Conservation (phyloP, 1,140 invertebrate species). For the Dinothrombium tinctorium region DNA sequence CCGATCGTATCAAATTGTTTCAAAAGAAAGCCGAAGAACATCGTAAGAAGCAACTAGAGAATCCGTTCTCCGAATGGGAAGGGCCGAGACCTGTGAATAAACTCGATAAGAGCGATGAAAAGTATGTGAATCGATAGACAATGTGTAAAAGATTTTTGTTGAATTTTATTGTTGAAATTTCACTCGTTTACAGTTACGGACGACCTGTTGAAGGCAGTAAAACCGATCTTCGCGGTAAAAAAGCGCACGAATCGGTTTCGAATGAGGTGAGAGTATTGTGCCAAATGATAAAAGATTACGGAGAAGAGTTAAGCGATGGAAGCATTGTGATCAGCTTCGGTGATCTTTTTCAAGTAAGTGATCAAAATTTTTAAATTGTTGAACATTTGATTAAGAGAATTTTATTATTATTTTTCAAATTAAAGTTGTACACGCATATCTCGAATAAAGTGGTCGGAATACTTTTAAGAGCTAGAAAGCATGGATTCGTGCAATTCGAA, state of each 20-base stretch:
- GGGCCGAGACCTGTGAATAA: too few species aligned
- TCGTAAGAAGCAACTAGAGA: too few species aligned
- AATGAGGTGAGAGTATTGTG: constrained; percentile 76
- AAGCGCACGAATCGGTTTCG: constrained; percentile 60
- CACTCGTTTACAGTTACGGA: constrained; percentile 24
- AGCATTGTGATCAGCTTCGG: constrained; percentile 18
- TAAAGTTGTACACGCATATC: constrained; percentile 58
- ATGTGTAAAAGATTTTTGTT: too few species aligned
- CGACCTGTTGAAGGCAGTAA: constrained; percentile 66
- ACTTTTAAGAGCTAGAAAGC: constrained; percentile 65
- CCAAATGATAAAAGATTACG: constrained; percentile 51
- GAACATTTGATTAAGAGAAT: background rate
- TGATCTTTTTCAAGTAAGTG: constrained; percentile 13
- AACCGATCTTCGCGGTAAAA: constrained; percentile 63
- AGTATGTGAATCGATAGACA: too few species aligned
- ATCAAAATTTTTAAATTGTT: constrained; percentile 17
- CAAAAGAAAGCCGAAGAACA: too few species aligned
- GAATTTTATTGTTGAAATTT: too few species aligned
- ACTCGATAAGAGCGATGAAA: too few species aligned
- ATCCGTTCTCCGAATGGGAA: too few species aligned
- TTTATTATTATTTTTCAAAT: constrained; percentile 1
- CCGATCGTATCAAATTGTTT: too few species aligned
- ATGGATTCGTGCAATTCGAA: constrained; percentile 67
- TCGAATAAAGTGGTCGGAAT: constrained; percentile 83
- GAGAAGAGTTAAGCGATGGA: constrained; percentile 20